A percentile compares a stretch with the other conserved stretches of the same genome.
Evolutionary conservation across 2,888 invertebrate genomes (phyloP).

Genomic region (Ligdia adustata): DNA sequence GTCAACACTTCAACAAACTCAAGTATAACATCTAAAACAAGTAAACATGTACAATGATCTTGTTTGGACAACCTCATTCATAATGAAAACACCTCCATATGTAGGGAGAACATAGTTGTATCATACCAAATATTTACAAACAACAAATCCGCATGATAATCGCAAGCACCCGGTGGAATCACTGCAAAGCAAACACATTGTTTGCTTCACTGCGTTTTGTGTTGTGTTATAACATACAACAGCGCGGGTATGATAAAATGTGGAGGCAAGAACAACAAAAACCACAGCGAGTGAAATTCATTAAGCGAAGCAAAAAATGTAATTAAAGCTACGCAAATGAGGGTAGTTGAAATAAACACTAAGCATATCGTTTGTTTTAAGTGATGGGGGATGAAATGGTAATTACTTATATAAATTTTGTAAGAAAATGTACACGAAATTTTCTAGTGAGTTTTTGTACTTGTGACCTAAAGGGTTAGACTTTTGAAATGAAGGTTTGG

Average conservation of each 20-base stretch:
- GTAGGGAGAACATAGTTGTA: constrained; percentile 3
- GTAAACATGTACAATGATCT: no score
- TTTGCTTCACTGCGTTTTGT: constrained; percentile 6
- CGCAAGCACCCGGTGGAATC: constrained; percentile 8
- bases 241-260: constrained; percentile 1
- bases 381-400: neutral
- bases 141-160: constrained; percentile 11
- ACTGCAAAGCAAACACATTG: constrained; percentile 16
- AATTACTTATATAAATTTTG: no score
- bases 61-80: neutral
- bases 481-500: no score
- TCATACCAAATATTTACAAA: constrained; percentile 10
- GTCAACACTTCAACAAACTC: no score
- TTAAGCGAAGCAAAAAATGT: constrained; percentile 8
- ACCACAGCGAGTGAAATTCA: constrained; percentile 6
- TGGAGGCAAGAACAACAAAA: constrained; percentile 4
- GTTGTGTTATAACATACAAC: constrained; percentile 8
- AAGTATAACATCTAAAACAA: no score
- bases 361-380: constrained; percentile 7
- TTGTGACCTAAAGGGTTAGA: no score
- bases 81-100: neutral
- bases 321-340: constrained; percentile 10
- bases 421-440: no score
- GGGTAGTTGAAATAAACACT: neutral
- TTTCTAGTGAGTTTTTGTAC: no score